phyloP scores from a whole-genome alignment of 2,888 invertebrate species.

The Parnassius smintheus region DNA sequence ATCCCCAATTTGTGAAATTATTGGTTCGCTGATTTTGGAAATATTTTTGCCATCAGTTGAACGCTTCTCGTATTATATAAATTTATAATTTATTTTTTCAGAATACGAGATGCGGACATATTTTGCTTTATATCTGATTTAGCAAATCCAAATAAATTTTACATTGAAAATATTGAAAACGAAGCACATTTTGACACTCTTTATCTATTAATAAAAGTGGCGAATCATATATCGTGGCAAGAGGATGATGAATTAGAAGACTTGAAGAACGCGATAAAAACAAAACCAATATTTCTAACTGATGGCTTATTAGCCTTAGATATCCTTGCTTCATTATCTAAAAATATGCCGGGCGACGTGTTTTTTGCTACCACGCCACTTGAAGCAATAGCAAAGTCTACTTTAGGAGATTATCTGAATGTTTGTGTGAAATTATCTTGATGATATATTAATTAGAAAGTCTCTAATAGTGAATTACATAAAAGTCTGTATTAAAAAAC shows the following conservation, averaged over 20 bases:
- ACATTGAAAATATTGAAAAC: slow-evolving; percentile 41
- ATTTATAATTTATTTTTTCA: slow-evolving; percentile 33
- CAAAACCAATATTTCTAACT: slow-evolving; percentile 55
- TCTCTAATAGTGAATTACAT: too few relatives aligned
- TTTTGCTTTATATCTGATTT: slow-evolving; percentile 64
- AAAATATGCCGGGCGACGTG: slow-evolving; percentile 50
- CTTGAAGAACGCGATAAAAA: slow-evolving; percentile 28
- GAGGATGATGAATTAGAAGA: slow-evolving; percentile 19
- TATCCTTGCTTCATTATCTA: slow-evolving; percentile 52
- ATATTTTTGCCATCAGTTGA: too few relatives aligned
- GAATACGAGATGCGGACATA: slow-evolving; percentile 63
- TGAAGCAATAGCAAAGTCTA: slow-evolving; percentile 46
- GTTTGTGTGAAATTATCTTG: slow-evolving; percentile 36
- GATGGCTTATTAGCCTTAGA: slow-evolving; percentile 63
- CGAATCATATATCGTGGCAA: slow-evolving; percentile 45
- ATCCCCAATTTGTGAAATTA: too few relatives aligned
- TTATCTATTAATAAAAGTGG: slow-evolving; percentile 61
- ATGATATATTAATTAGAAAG: too few relatives aligned
- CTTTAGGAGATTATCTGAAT: slow-evolving; percentile 58
- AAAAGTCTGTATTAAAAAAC: too few relatives aligned
- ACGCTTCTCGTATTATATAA: background rate
- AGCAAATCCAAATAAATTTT: slow-evolving; percentile 55
- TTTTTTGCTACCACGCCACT: slow-evolving; percentile 57
- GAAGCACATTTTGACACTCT: slow-evolving; percentile 55
- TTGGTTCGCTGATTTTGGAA: too few relatives aligned